phyloP scores from a whole-genome alignment of 2,888 invertebrate species.

The Pammene aurita region DNA sequence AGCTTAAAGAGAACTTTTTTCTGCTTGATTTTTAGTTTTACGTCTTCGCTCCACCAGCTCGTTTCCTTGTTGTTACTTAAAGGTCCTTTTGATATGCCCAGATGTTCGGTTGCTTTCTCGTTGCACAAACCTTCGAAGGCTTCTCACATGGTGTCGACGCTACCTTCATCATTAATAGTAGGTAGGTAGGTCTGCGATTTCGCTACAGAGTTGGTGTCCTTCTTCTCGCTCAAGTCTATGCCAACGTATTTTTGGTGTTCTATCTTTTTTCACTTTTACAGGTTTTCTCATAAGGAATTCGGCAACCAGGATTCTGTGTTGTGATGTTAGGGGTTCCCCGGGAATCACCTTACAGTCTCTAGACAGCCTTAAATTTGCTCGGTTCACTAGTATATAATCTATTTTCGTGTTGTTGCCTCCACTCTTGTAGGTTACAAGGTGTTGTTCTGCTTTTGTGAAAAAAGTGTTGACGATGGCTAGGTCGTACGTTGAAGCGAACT shows the following conservation, averaged over 20 bases:
- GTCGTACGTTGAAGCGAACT: background rate
- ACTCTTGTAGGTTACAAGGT: too few species aligned
- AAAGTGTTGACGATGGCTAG: background rate
- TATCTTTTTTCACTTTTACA: background rate
- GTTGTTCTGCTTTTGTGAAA: too few species aligned
- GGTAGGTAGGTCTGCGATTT: too few species aligned
- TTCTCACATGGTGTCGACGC: background rate
- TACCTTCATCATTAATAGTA: too few species aligned
- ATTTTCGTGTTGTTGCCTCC: too few species aligned
- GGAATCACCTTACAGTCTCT: background rate
- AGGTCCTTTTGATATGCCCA: background rate
- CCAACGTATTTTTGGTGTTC: background rate
- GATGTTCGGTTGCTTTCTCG: background rate
- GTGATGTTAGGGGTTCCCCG: background rate
- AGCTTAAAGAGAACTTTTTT: too few species aligned
- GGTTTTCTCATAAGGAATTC: background rate
- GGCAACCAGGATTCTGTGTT: background rate
- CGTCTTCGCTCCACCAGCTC: background rate
- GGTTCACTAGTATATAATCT: too few species aligned
- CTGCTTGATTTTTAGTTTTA: background rate
- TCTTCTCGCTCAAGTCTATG: background rate
- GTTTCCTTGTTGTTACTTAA: background rate
- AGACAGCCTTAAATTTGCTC: too few species aligned
- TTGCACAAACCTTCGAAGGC: background rate
- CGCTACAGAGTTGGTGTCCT: too few species aligned